Base-by-base conservation (phyloP, 2,113 vertebrate species). In the Uria aalge region DNA sequence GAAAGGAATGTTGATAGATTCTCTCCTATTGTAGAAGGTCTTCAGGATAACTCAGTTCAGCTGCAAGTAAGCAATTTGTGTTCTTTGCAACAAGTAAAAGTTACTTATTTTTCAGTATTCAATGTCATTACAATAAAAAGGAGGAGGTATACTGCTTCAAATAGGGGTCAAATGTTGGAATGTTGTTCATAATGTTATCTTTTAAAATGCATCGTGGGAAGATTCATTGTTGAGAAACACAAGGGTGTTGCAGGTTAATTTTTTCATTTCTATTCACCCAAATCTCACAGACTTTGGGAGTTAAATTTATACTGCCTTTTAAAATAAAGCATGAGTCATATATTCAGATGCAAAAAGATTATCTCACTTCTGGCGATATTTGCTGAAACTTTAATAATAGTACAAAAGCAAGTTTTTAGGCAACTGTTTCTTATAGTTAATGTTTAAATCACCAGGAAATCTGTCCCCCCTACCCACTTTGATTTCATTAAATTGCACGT, bases 21-120 rank as follows among this genome's bases (percentile, higher is more conserved):
- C 97, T 98, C 97, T 96, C 98, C 98, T 81, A 99, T 99, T 96
- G 99, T 99, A 66, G 98, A 99, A 98, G 99, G 99, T 81, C 99
- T 99, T 43, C 97, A 93, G 81, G 98, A 99, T 94, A 99, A 98
- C 88, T 99, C 99, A 4, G 98, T 99, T 94, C 99, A 99, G 84
- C 97, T 99, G 88, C 99, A 99, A 97, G 99, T 99, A 98, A 98
- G 98, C 96, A 34, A 24, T 21, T 38, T 57, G 41, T 85, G 72
- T 84, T 27, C 12, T 90, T 24, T 55, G 8, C 43, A 76, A 38
- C 7, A 80, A 85, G 20, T 43, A 5, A 52, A 90, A 64, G 56
- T 53, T 11, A 17, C 3, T 3, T 50, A 8, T 45, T 92, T 72
- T 92, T 89, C 47, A 62, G 8, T 52, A 34, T 7, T 29, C 11